Conservation (phyloP, 2,113 vertebrate genomes). For the Cyprinodon variegatus region DNA sequence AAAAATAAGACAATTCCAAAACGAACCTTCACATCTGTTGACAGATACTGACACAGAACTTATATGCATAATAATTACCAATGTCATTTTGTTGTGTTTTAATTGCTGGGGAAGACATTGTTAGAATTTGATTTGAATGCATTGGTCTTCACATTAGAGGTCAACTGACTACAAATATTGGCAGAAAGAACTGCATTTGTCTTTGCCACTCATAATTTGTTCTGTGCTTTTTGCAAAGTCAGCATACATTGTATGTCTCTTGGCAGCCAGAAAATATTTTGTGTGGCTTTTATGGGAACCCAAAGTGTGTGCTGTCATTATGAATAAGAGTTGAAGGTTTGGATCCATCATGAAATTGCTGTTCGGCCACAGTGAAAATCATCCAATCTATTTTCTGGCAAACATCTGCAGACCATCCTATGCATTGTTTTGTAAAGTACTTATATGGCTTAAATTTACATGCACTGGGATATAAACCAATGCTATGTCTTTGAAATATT, state of each 20-base stretch:
- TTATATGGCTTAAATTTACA: background rate
- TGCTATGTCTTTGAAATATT: background rate
- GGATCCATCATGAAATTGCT: slow-evolving; percentile 8
- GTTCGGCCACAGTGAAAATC: slow-evolving; percentile 14
- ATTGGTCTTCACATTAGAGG: background rate
- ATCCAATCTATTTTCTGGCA: slow-evolving; percentile 11
- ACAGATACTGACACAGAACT: no score
- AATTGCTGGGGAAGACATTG: no score
- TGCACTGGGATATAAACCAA: slow-evolving; percentile 1
- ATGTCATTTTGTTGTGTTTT: no score
- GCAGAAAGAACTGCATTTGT: slow-evolving; percentile 2
- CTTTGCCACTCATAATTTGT: background rate
- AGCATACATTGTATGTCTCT: slow-evolving; percentile 6
- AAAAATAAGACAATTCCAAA: no score
- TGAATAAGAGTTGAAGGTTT: slow-evolving; percentile 13
- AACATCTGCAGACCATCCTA: slow-evolving; percentile 11
- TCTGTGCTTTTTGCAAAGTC: slow-evolving; percentile 6
- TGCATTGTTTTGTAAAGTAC: slow-evolving; percentile 4
- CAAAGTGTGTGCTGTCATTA: slow-evolving; percentile 31
- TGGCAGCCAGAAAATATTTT: slow-evolving; percentile 10
- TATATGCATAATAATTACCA: no score
- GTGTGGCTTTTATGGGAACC: background rate
- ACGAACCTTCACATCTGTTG: no score
- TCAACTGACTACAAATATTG: background rate
- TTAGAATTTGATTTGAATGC: no score